phyloP scores from a whole-genome alignment of 2,113 vertebrate genomes.

The Odontophorus gujanensis region DNA sequence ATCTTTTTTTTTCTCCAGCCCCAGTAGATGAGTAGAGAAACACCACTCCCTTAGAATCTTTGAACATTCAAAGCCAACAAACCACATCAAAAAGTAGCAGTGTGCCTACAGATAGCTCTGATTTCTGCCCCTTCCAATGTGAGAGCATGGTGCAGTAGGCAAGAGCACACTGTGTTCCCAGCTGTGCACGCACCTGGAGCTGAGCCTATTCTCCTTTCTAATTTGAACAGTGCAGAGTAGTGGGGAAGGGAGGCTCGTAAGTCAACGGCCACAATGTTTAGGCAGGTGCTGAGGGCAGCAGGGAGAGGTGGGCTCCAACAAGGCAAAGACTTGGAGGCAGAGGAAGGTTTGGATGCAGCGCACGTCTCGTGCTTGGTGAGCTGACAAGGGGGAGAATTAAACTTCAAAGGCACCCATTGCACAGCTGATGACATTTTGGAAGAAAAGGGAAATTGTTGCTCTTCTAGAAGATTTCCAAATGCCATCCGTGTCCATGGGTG shows the following conservation, averaged over 20 bases:
- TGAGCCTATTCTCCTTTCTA: not conserved
- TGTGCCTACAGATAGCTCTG: not conserved
- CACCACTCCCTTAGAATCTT: not conserved
- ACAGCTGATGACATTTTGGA: conserved; percentile 63
- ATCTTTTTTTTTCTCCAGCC: accelerated
- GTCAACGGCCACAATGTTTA: not conserved
- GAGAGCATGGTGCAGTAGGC: not conserved
- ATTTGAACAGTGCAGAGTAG: not conserved
- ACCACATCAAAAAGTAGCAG: not conserved
- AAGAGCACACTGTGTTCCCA: not conserved
- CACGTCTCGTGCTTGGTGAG: conserved; percentile 28
- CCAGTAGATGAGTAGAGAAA: not conserved
- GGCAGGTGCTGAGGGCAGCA: not conserved
- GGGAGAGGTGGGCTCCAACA: not conserved
- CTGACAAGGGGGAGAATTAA: conserved; percentile 7
- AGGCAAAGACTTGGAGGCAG: not conserved
- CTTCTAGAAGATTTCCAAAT: conserved; percentile 58
- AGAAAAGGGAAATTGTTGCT: conserved; percentile 18
- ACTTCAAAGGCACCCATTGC: conserved; percentile 64
- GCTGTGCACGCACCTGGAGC: not conserved
- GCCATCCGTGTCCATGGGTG: conserved; percentile 59
- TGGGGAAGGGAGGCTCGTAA: not conserved
- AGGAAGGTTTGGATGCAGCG: conserved; percentile 5
- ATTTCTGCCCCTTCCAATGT: not conserved
- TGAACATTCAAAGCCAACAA: not conserved